These are phyloP conservation scores for Ptilodon capucinus DNA, from an alignment of 2,888 invertebrate genomes.

Conservation along the genomic window DNA sequence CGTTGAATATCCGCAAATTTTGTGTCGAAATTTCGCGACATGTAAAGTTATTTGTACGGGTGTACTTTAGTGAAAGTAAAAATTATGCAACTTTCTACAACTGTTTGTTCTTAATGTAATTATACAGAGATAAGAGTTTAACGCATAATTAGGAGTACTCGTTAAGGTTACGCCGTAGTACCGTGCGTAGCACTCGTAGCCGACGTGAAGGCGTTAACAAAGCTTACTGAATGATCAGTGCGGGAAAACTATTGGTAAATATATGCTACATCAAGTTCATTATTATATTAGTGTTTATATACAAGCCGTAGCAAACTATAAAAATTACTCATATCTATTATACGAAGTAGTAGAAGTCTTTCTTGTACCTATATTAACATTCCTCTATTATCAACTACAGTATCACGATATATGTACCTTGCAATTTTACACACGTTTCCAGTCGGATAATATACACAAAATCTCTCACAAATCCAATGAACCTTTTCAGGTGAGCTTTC, in stretches of 20 bases:
- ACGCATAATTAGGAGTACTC: conserved; percentile 26
- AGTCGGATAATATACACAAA: conserved; percentile 10
- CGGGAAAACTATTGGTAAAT: neutral
- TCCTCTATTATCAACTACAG: too few relatives aligned
- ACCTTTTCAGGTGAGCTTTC: conserved; percentile 68
- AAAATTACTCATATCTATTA: too few relatives aligned
- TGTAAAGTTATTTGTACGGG: conserved; percentile 57
- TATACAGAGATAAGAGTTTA: conserved; percentile 39
- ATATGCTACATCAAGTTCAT: neutral
- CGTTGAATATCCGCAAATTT: conserved; percentile 64
- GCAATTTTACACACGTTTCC: conserved; percentile 25
- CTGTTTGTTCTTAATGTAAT: conserved; percentile 34
- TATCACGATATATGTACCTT: neutral
- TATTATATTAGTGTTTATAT: too few relatives aligned
- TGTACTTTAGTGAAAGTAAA: conserved; percentile 73
- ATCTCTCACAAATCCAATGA: conserved; percentile 39
- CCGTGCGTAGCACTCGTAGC: conserved; percentile 20
- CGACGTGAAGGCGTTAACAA: conserved; percentile 4
- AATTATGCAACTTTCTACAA: conserved; percentile 80
- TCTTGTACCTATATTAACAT: too few relatives aligned
- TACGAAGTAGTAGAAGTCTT: too few relatives aligned
- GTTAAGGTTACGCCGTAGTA: conserved; percentile 23
- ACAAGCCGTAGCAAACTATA: too few relatives aligned
- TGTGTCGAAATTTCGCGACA: conserved; percentile 65
- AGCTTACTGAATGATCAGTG: neutral